Conservation (phyloP, 1,140 invertebrate genomes). For the Drosophila pruinosa region DNA sequence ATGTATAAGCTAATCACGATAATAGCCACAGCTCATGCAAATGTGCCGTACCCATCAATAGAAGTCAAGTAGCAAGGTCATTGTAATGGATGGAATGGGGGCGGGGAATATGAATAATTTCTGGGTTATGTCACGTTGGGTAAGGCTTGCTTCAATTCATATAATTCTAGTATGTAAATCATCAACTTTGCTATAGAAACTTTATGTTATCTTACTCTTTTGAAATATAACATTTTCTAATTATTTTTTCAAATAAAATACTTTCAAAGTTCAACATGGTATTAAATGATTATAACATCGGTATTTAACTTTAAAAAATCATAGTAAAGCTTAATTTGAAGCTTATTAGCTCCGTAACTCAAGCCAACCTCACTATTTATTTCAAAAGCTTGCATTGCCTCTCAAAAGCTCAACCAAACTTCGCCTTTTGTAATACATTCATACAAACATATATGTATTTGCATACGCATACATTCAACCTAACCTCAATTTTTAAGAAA, state of each 20-base stretch:
- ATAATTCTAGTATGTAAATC: background rate
- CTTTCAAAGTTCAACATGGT: too few species aligned
- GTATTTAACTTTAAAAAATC: too few species aligned
- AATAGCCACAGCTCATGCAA: conserved; percentile 70
- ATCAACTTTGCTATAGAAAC: too few species aligned
- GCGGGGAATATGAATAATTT: background rate
- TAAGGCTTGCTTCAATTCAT: background rate
- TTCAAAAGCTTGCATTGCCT: too few species aligned
- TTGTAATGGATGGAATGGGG: conserved; percentile 6
- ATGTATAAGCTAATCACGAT: conserved; percentile 52
- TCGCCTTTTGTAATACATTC: too few species aligned
- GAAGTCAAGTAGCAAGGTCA: conserved; percentile 69
- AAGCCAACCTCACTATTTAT: background rate
- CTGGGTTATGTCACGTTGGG: background rate
- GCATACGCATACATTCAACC: background rate
- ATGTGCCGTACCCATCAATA: conserved; percentile 58
- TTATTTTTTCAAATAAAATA: too few species aligned
- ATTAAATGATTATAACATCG: too few species aligned
- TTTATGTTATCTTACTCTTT: too few species aligned
- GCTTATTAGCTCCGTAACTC: background rate
- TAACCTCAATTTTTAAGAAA: background rate
- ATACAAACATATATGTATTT: background rate
- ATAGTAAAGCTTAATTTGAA: background rate
- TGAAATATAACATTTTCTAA: too few species aligned
- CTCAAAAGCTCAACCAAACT: background rate